Base-by-base conservation (phyloP, 2,113 vertebrate species). In the Vireo altiloquus region DNA sequence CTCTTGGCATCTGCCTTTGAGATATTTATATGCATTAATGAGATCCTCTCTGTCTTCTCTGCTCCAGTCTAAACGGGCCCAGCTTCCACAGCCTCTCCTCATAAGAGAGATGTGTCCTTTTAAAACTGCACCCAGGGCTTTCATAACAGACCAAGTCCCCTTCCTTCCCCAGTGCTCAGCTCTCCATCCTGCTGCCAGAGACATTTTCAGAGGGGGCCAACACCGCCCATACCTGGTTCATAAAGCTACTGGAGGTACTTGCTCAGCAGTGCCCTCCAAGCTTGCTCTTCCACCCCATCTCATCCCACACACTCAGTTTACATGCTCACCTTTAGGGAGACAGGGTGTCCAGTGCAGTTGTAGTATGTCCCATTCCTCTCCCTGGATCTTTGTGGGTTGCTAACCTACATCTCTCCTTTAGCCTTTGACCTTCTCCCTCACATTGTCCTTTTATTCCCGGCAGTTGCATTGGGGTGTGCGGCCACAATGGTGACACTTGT, bases 291-390 rank as follows among this genome's bases (percentile, higher is more conserved):
- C 14, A 13, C 25, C 25, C 40, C 20, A 3, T 37, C 31, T 72
- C 10, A 3, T 82, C 46, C 40, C 57, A 37, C 10, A 20, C 1
- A 1, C 40, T 53, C 23, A 7, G 28, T 89, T 94, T 44, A 68
- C 7, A 1, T 40, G 53, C 47, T 75, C 76, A 60, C 44, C 44
- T 75, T 82, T 42, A 75, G 81, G 56, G 49, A 89, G 6, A 3
- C 31, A 31, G 22, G 53, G 75, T 78, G 50, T 69, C 46, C 39
- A 24, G 42, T 80, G 59, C 54, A 69, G 17, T 56, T 63, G 25
- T 61, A 0, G 0, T 1, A 0, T 44, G 31, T 83, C 37, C 64
- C 39, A 24, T 63, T 87, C 30, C 21, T 63, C 33, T 81, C 22
- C 19, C 28, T 66, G 33, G 28, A 16, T 78, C 77, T 70, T 81